Evolutionary conservation across 2,888 invertebrate species (phyloP).

Genomic region (Petrophora chlorosata): DNA sequence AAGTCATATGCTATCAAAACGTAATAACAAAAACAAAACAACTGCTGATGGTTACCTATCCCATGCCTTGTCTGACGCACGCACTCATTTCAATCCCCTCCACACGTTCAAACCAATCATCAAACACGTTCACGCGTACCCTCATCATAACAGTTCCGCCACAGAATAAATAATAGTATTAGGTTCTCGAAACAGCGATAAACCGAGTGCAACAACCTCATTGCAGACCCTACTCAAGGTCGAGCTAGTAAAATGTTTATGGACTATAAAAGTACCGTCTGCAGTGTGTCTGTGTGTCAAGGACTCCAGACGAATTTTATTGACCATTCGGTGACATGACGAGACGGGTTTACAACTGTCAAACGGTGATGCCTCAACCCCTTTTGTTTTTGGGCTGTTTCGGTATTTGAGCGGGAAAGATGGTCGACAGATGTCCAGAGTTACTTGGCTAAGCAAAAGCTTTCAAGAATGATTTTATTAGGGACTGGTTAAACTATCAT

Average conservation of each 20-base stretch:
- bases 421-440: slow-evolving; percentile 23
- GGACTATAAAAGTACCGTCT: slow-evolving; percentile 80
- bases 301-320: slow-evolving; percentile 78
- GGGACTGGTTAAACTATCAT: too few species aligned
- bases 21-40: too few species aligned
- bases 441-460: too few species aligned
- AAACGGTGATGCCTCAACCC: slow-evolving; percentile 47
- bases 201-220: slow-evolving; percentile 79
- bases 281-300: slow-evolving; percentile 81
- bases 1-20: too few species aligned
- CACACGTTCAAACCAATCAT: neutral
- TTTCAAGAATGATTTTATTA: too few species aligned
- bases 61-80: too few species aligned
- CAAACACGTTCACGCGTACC: slow-evolving; percentile 26
- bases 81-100: neutral
- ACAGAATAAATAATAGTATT: too few species aligned
- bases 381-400: slow-evolving; percentile 42
- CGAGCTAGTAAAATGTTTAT: slow-evolving; percentile 83
- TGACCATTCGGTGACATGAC: slow-evolving; percentile 62
- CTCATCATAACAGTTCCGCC: slow-evolving; percentile 49
- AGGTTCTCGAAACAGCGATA: slow-evolving; percentile 67
- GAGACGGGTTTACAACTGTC: slow-evolving; percentile 61
- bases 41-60: too few species aligned
- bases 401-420: slow-evolving; percentile 7
- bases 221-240: slow-evolving; percentile 81